phyloP scores from a whole-genome alignment of 2,888 invertebrate genomes.

The Heliconius ismenius region DNA sequence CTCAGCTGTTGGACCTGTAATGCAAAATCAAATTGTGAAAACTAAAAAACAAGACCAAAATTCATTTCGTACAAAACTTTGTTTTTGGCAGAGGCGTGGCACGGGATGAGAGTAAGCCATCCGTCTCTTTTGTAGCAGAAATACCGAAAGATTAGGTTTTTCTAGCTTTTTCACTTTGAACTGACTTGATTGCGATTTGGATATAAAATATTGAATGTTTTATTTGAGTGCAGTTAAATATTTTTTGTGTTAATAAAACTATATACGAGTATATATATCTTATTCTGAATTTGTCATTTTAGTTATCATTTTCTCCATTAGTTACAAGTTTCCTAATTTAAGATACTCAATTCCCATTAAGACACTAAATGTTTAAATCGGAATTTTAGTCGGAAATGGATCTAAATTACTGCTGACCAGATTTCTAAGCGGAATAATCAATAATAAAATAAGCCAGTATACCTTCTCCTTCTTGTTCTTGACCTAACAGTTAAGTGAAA shows the following conservation, averaged over 20 bases:
- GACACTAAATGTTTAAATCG: too few species aligned
- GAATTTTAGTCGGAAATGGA: not conserved
- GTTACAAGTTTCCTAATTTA: too few species aligned
- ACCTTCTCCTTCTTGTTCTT: not conserved
- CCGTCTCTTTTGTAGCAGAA: conserved; percentile 35
- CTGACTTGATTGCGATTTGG: conserved; percentile 14
- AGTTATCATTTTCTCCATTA: too few species aligned
- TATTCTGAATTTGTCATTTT: too few species aligned
- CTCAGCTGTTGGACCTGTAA: not conserved
- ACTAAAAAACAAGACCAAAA: conserved; percentile 11
- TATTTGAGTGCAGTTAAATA: not conserved
- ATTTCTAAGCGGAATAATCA: not conserved
- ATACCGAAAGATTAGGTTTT: conserved; percentile 38
- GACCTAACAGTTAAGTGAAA: conserved; percentile 10
- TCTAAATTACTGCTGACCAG: not conserved
- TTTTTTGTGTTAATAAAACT: too few species aligned
- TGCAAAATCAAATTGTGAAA: conserved; percentile 14
- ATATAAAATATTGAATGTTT: not conserved
- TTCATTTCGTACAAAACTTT: conserved; percentile 26
- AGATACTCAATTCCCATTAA: too few species aligned
- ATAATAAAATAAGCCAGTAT: not conserved
- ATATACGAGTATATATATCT: too few species aligned
- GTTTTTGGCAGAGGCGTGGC: conserved; percentile 28
- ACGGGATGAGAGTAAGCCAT: conserved; percentile 33
- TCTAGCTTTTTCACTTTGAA: conserved; percentile 18